Evolutionary conservation across 2,113 vertebrate species (phyloP).

Genomic region (Sinocyclocheilus maitianheensis): DNA sequence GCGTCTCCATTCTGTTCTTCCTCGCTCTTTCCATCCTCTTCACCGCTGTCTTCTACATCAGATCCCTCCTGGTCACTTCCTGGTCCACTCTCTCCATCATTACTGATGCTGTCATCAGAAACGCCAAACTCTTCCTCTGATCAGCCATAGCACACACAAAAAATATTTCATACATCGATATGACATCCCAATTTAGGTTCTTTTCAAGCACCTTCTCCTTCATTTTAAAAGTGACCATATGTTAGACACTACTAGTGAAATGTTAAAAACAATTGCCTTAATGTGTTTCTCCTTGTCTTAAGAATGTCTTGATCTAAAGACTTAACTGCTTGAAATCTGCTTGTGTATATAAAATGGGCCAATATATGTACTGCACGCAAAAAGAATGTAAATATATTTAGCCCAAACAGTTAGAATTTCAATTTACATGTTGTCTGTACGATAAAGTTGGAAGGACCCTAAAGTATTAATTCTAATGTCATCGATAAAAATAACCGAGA

Average conservation of each 20-base stretch:
- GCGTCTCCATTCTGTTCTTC: conserved; percentile 22
- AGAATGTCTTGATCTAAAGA: not conserved
- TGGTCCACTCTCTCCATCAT: conserved; percentile 6
- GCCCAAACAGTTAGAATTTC: not conserved
- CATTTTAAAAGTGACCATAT: not conserved
- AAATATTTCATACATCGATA: not conserved
- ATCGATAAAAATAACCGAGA: not conserved
- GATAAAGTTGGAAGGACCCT: not conserved
- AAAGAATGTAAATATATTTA: not conserved
- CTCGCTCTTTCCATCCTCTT: conserved; percentile 43
- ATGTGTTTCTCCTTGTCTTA: not conserved
- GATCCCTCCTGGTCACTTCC: conserved; percentile 18
- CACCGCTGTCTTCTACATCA: not conserved
- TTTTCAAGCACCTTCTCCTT: not conserved
- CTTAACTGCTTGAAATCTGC: not conserved
- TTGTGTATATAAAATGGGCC: not conserved
- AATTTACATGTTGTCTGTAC: not conserved
- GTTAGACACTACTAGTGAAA: not conserved
- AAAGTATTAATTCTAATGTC: not conserved
- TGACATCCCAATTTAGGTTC: not conserved
- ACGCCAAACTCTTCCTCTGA: conserved; percentile 19
- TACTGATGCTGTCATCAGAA: conserved; percentile 16
- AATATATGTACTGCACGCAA: not conserved
- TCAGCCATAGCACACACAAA: not conserved
- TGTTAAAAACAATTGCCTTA: not conserved